Evolutionary conservation across 2,797 vertebrate genomes (phyloP).

Genomic region (Lagocephalus sceleratus): DNA sequence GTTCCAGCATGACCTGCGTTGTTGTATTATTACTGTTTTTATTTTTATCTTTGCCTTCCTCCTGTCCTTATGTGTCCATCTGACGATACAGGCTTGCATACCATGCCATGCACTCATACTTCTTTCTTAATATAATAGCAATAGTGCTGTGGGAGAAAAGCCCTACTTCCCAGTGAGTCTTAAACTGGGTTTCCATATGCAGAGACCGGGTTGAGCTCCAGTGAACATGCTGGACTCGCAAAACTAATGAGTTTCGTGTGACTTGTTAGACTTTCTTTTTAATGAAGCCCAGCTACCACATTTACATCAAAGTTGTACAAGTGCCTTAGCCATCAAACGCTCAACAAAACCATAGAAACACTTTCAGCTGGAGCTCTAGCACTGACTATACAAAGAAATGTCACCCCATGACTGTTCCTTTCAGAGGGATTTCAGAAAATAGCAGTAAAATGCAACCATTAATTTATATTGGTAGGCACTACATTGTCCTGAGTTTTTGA

Average conservation of each 20-base stretch:
- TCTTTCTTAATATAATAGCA: slow-evolving; percentile 21
- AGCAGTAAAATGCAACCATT: slow-evolving; percentile 11
- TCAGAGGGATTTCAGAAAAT: slow-evolving; percentile 19
- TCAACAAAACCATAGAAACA: slow-evolving; percentile 24
- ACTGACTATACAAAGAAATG: slow-evolving; percentile 17
- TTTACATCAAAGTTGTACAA: slow-evolving; percentile 25
- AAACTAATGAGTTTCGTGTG: background rate
- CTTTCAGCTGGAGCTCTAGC: slow-evolving; percentile 35
- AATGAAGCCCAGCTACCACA: slow-evolving; percentile 15
- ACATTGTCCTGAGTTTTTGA: background rate
- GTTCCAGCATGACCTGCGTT: slow-evolving; percentile 44
- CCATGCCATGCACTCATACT: slow-evolving; percentile 18
- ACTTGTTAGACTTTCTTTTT: slow-evolving; percentile 12
- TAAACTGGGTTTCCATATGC: slow-evolving; percentile 1
- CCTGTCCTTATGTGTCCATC: slow-evolving; percentile 22
- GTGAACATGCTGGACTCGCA: background rate
- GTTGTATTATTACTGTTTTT: slow-evolving; percentile 36
- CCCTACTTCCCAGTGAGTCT: slow-evolving; percentile 14
- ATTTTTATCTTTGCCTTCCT: slow-evolving; percentile 30
- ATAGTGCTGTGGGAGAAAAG: slow-evolving; percentile 15
- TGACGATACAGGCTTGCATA: slow-evolving; percentile 9
- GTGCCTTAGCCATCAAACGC: slow-evolving; percentile 19
- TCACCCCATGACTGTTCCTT: slow-evolving; percentile 33
- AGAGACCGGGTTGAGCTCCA: too few relatives aligned
- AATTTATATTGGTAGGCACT: too few relatives aligned